These are phyloP conservation scores for Leistus spinibarbis DNA, from an alignment of 2,888 invertebrate species.

Conservation along the genomic window DNA sequence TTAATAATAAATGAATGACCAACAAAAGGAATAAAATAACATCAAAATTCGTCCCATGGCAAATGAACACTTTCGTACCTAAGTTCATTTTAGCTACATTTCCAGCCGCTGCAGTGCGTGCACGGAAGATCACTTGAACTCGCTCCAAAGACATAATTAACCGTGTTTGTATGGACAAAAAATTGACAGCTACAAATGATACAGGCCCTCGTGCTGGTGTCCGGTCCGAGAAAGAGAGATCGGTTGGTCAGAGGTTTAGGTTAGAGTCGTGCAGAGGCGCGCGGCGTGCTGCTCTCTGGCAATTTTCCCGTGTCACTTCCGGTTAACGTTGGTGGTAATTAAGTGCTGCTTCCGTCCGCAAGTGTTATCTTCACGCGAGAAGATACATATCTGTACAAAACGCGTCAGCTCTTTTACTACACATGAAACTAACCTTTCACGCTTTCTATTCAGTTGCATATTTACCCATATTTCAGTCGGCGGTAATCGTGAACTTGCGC, in stretches of 20 bases:
- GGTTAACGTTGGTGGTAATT: slow-evolving; percentile 35
- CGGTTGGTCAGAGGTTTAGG: slow-evolving; percentile 10
- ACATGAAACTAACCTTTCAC: not conserved
- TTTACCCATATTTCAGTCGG: not conserved
- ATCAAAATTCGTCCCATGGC: too few relatives aligned
- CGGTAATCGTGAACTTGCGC: not conserved
- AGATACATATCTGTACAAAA: slow-evolving; percentile 31
- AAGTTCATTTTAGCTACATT: not conserved
- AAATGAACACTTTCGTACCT: too few relatives aligned
- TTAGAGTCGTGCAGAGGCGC: slow-evolving; percentile 17
- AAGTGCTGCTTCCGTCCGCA: slow-evolving; percentile 38
- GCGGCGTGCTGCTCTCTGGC: slow-evolving; percentile 19
- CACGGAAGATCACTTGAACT: slow-evolving; percentile 17
- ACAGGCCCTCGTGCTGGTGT: slow-evolving; percentile 4
- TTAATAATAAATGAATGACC: too few relatives aligned
- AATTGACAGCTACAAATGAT: slow-evolving; percentile 38
- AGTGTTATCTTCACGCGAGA: slow-evolving; percentile 38
- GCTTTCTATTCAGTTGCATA: not conserved
- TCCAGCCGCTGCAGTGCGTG: not conserved
- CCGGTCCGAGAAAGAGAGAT: not conserved
- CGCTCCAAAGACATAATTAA: slow-evolving; percentile 36
- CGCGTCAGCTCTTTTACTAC: slow-evolving; percentile 11
- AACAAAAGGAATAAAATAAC: too few relatives aligned
- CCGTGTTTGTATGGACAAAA: slow-evolving; percentile 12
- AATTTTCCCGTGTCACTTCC: slow-evolving; percentile 38